Evolutionary conservation across 2,888 invertebrate genomes (phyloP).

Genomic region (Allophyes oxyacanthae): DNA sequence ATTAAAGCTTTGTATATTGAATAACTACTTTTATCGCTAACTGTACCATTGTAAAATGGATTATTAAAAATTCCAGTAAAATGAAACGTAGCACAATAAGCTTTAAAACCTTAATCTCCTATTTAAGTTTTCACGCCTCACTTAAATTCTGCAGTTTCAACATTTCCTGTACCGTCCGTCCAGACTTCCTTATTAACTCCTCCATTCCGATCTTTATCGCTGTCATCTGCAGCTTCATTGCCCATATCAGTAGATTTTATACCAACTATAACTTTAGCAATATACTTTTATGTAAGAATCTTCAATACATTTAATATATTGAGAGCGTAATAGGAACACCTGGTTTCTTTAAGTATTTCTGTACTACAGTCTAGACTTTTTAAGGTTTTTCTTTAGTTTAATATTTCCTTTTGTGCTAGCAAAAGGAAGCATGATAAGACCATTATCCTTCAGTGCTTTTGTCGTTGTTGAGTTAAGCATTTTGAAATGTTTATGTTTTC

Average conservation of each 20-base stretch:
- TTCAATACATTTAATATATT: conserved; percentile 28
- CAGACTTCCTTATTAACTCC: conserved; percentile 29
- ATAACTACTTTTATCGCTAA: no score
- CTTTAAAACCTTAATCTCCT: background rate
- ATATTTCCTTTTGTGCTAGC: conserved; percentile 6
- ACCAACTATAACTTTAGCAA: conserved; percentile 28
- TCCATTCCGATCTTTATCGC: conserved; percentile 38
- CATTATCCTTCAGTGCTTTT: conserved; percentile 2
- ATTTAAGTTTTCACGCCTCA: conserved; percentile 26
- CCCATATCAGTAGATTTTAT: conserved; percentile 33
- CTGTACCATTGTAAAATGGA: conserved; percentile 8
- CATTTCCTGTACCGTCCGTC: conserved; percentile 27
- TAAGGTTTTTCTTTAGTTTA: conserved; percentile 1
- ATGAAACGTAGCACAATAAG: background rate
- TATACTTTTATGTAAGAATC: conserved; percentile 36
- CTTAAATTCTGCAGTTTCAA: conserved; percentile 29
- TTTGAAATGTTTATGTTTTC: background rate
- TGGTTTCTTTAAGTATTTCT: conserved; percentile 12
- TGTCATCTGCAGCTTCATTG: conserved; percentile 38
- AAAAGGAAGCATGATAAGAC: conserved; percentile 14
- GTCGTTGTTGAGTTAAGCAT: no score
- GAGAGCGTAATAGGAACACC: conserved; percentile 15
- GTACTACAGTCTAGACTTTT: background rate
- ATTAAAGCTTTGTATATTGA: no score
- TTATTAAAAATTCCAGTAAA: no score